phyloP scores from a whole-genome alignment of 2,797 vertebrate species.

The Halcyon badia region DNA sequence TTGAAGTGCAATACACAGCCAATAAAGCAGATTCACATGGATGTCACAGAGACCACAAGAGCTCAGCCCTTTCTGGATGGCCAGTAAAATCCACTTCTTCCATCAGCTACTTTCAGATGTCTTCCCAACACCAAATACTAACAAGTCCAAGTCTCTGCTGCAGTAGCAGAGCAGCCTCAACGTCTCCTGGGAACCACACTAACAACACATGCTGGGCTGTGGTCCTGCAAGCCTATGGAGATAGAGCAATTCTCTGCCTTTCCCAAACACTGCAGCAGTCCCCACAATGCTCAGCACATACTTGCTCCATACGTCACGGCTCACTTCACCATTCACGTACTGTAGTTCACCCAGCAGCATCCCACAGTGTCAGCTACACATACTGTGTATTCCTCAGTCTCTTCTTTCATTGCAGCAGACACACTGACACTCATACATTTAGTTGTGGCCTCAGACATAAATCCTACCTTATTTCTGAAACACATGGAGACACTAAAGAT shows the following conservation, averaged over 20 bases:
- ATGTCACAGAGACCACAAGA: neutral
- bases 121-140: neutral
- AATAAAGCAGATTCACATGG: neutral
- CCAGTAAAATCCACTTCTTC: neutral
- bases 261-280: neutral
- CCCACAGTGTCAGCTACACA: neutral
- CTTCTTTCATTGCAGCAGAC: neutral
- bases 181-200: neutral
- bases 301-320: neutral
- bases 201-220: neutral
- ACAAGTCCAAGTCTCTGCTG: neutral
- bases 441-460: neutral
- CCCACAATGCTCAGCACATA: neutral
- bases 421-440: neutral
- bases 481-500: slow-evolving; percentile 47
- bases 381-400: neutral
- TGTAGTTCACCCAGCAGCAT: neutral
- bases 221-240: neutral
- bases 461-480: slow-evolving; percentile 65
- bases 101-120: neutral
- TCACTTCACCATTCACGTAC: neutral
- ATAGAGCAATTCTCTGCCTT: neutral
- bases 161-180: neutral
- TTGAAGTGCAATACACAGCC: neutral
- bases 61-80: neutral